phyloP scores from a whole-genome alignment of 2,797 vertebrate genomes.

The Enteromius treurensis region DNA sequence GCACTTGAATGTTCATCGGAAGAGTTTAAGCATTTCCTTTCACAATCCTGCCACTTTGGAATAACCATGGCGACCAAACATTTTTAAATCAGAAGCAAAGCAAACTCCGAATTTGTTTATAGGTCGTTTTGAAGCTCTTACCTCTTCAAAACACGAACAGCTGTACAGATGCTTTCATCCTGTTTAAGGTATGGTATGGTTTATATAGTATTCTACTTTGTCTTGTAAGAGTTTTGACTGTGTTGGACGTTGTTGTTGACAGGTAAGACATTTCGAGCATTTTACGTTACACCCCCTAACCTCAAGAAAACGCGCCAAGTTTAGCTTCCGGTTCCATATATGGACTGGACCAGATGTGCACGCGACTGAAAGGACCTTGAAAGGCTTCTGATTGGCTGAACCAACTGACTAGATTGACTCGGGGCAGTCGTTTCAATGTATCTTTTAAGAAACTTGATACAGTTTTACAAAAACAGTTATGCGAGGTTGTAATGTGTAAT shows the following conservation, averaged over 20 bases:
- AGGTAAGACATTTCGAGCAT: neutral
- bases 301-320: neutral
- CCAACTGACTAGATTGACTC: neutral
- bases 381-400: neutral
- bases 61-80: neutral
- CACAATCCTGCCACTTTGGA: neutral
- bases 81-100: neutral
- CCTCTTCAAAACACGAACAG: neutral
- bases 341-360: neutral
- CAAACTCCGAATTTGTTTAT: too few species aligned
- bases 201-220: neutral
- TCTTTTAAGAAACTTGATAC: neutral
- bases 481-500: neutral
- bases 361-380: neutral
- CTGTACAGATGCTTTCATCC: neutral
- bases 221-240: neutral
- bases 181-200: neutral
- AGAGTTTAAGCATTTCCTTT: neutral
- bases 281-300: neutral
- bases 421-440: too few species aligned
- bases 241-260: neutral
- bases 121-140: neutral
- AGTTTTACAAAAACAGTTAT: neutral
- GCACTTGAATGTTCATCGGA: neutral
- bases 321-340: neutral